Percentiles rank a stretch among this genome's conserved stretches.
phyloP scores from a whole-genome alignment of 92 coral and sea anemone species.

The Heliopora coerulea region DNA sequence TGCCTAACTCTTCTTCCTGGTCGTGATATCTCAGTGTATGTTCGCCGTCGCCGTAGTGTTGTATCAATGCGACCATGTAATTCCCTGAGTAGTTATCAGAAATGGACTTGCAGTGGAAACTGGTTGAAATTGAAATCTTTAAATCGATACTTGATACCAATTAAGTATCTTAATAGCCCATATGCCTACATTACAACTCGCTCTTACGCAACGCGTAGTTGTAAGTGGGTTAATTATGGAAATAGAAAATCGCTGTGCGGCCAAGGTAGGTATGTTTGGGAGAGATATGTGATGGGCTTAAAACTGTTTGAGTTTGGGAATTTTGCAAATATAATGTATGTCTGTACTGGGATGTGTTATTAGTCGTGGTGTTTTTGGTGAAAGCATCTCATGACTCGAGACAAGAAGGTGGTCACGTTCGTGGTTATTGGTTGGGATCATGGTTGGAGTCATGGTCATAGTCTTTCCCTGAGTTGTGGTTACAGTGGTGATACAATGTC shows the following conservation, averaged over 20 bases:
- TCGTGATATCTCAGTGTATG: too few species aligned
- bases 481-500: too few species aligned
- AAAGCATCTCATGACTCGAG: too few species aligned
- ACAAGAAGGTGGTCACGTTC: too few species aligned
- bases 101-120: constrained; percentile 9
- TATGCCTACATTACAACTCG: not conserved
- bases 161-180: not conserved
- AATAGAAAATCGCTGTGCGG: constrained; percentile 9
- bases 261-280: constrained; percentile 15
- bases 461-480: too few species aligned
- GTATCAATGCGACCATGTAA: constrained; percentile 5
- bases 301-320: too few species aligned
- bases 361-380: too few species aligned
- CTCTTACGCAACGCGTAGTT: constrained; percentile 7
- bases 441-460: too few species aligned
- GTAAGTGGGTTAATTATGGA: constrained; percentile 27
- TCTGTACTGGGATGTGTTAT: too few species aligned
- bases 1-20: constrained; percentile 11
- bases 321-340: too few species aligned
- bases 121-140: constrained; percentile 7
- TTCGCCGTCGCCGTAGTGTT: not conserved
- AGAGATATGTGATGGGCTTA: too few species aligned
- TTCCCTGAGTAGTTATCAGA: not conserved
- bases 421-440: too few species aligned
- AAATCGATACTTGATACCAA: constrained; percentile 8